These are phyloP conservation scores for Netelia virgata DNA, from an alignment of 2,888 invertebrate genomes.

Conservation along the genomic window DNA sequence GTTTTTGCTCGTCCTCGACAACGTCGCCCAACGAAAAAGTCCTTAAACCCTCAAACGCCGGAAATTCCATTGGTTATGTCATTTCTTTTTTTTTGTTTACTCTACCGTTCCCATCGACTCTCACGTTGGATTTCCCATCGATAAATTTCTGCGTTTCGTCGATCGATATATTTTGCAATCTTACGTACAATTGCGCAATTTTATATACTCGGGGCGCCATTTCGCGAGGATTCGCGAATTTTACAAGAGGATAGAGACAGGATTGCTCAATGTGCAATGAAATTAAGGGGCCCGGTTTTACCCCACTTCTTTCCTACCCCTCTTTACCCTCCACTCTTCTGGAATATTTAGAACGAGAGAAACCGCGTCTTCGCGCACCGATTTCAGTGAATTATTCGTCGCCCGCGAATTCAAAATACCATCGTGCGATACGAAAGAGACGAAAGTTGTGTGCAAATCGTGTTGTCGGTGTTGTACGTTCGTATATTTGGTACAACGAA, in stretches of 20 bases:
- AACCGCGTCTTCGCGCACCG: slow-evolving; percentile 2
- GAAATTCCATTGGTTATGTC: background rate
- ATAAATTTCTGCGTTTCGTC: background rate
- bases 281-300: background rate
- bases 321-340: no score
- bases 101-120: no score
- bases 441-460: slow-evolving; percentile 42
- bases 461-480: slow-evolving; percentile 20
- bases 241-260: background rate
- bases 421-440: slow-evolving; percentile 29
- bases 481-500: slow-evolving; percentile 66
- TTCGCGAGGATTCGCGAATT: background rate
- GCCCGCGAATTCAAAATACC: slow-evolving; percentile 39
- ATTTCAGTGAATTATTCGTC: slow-evolving; percentile 34
- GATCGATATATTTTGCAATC: background rate
- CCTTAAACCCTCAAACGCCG: background rate
- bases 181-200: slow-evolving; percentile 7
- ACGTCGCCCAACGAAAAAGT: no score
- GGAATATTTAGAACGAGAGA: slow-evolving; percentile 21
- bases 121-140: no score
- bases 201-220: background rate
- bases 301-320: background rate
- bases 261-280: background rate
- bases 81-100: background rate
- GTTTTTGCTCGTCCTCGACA: no score